Conservation (phyloP, 2,888 invertebrate species). For the Mesoligia furuncula region DNA sequence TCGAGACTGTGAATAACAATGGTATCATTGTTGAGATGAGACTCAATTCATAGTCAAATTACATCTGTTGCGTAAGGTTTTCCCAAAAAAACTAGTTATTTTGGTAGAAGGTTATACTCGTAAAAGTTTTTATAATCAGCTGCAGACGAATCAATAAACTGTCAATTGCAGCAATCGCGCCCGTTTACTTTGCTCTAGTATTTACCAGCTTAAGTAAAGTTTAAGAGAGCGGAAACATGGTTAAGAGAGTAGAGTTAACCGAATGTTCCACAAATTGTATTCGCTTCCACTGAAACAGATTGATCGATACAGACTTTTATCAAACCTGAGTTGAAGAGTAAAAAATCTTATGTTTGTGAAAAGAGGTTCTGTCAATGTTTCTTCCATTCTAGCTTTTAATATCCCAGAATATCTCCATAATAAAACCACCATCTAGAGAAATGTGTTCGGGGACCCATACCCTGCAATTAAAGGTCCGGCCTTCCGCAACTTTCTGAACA, state of each 20-base stretch:
- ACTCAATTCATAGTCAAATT: background rate
- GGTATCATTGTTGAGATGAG: background rate
- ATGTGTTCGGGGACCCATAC: conserved; percentile 47
- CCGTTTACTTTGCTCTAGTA: background rate
- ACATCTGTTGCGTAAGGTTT: background rate
- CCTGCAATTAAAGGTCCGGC: conserved; percentile 57
- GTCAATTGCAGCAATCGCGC: conserved; percentile 13
- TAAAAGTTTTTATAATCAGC: background rate
- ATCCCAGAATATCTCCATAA: conserved; percentile 20
- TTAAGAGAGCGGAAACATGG: conserved; percentile 9
- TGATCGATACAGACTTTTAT: background rate
- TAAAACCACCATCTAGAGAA: conserved; percentile 24
- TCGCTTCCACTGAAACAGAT: conserved; percentile 11
- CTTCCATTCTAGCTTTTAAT: conserved; percentile 19
- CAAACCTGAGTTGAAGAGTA: background rate
- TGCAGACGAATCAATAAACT: conserved; percentile 8
- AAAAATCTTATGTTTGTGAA: background rate
- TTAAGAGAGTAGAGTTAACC: conserved; percentile 12
- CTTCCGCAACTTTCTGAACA: conserved; percentile 64
- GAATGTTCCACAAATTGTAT: background rate
- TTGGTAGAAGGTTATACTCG: background rate
- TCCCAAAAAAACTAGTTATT: background rate
- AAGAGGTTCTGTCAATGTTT: background rate
- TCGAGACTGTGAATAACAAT: background rate
- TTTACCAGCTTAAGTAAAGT: conserved; percentile 3